A percentile compares a stretch with the other conserved stretches of the same genome.
Conservation (phyloP, 2,888 invertebrate genomes). For the Antheraea assamensis region DNA sequence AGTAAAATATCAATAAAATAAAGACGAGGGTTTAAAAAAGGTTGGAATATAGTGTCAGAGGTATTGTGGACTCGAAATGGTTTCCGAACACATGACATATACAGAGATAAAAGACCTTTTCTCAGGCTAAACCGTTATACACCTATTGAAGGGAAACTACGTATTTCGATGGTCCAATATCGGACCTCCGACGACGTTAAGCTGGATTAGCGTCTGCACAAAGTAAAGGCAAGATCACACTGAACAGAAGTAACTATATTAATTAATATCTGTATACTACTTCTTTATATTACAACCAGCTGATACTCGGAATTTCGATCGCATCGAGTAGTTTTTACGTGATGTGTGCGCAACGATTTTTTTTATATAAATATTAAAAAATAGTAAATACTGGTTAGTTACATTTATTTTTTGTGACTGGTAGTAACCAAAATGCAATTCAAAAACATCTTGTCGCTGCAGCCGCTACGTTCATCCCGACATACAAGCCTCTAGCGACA, state of each 20-base stretch:
- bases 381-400: not conserved
- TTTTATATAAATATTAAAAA: not conserved
- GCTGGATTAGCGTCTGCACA: conserved; percentile 10
- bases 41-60: conserved; percentile 20
- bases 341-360: too few relatives aligned
- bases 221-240: not conserved
- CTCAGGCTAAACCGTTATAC: conserved; percentile 24
- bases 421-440: not conserved
- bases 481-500: too few relatives aligned
- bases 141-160: conserved; percentile 18
- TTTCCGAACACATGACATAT: conserved; percentile 30
- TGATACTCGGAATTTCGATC: too few relatives aligned
- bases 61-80: conserved; percentile 27
- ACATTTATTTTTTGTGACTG: not conserved
- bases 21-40: conserved; percentile 7
- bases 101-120: conserved; percentile 33
- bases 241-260: not conserved
- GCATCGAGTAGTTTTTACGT: too few relatives aligned
- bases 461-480: too few relatives aligned
- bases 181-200: conserved; percentile 13
- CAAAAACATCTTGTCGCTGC: too few relatives aligned
- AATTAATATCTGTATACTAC: not conserved
- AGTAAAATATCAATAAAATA: not conserved
- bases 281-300: too few relatives aligned
- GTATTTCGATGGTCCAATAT: conserved; percentile 21